These are phyloP conservation scores for Neodon shergylaensis DNA, from an alignment of 2,113 vertebrate species.

Conservation along the genomic window DNA sequence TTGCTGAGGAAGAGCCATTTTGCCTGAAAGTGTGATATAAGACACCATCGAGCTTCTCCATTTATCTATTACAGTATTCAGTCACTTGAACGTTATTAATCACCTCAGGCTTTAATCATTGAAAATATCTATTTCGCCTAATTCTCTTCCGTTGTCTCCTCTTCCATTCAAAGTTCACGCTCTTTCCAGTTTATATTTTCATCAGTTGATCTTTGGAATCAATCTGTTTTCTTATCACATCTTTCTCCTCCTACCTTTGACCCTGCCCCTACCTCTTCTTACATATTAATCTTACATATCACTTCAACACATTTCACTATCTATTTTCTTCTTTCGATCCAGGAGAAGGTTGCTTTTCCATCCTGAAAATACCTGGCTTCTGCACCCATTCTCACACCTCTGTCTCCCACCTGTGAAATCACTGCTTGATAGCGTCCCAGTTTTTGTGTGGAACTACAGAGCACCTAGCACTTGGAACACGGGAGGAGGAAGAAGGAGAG, in stretches of 20 bases:
- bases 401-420: not conserved
- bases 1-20: not conserved
- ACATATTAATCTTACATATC: not conserved
- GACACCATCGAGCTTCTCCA: not conserved
- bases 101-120: not conserved
- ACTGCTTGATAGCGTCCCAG: not conserved
- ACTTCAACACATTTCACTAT: conserved; percentile 9
- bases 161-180: not conserved
- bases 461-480: not conserved
- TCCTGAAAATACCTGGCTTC: not conserved
- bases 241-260: conserved; percentile 52
- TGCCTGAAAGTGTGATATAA: too few relatives aligned
- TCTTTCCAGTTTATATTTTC: conserved; percentile 9
- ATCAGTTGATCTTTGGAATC: conserved; percentile 51
- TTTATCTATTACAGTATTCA: not conserved
- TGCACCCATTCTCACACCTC: not conserved
- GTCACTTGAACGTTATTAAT: not conserved
- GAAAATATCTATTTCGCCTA: not conserved
- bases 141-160: not conserved
- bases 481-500: conserved; percentile 12
- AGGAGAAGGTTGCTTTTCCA: not conserved
- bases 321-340: not conserved
- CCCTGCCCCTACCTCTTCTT: not conserved
- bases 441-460: conserved; percentile 3
- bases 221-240: conserved; percentile 12